Evolutionary conservation across 2,797 vertebrate species (phyloP).

Genomic region (Schizothorax lantsangensis): DNA sequence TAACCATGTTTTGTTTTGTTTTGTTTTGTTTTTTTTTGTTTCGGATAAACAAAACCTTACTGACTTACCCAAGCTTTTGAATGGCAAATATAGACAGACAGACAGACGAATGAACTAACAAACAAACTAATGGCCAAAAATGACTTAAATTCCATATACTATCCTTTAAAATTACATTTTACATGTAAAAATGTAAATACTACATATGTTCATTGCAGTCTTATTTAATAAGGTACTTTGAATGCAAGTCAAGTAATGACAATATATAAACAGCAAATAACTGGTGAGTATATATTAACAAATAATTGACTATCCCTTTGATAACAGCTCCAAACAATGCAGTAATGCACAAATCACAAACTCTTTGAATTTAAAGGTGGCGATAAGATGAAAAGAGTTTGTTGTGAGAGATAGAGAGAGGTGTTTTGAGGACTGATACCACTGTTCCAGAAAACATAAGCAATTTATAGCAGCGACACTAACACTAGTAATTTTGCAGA

Average conservation of each 20-base stretch:
- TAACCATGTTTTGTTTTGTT: not conserved
- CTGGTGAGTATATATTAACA: not conserved
- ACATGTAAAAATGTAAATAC: not conserved
- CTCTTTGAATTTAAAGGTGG: not conserved
- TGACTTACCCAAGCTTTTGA: not conserved
- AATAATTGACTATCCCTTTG: not conserved
- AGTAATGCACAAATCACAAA: not conserved
- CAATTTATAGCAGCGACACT: conserved; percentile 17
- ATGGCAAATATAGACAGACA: not conserved
- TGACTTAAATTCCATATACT: not conserved
- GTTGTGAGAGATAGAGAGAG: not conserved
- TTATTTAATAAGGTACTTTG: not conserved
- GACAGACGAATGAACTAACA: not conserved
- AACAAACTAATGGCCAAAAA: not conserved
- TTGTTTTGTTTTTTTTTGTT: too few relatives aligned
- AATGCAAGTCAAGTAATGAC: not conserved
- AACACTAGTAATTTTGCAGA: conserved; percentile 24
- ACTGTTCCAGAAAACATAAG: not conserved
- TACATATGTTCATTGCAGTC: not conserved
- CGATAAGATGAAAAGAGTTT: not conserved
- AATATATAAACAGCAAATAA: not conserved
- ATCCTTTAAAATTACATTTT: not conserved
- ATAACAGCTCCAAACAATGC: not conserved
- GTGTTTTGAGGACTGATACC: not conserved
- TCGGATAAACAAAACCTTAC: not conserved